phyloP scores from a whole-genome alignment of 2,113 vertebrate genomes.

The Rafetus swinhoei region DNA sequence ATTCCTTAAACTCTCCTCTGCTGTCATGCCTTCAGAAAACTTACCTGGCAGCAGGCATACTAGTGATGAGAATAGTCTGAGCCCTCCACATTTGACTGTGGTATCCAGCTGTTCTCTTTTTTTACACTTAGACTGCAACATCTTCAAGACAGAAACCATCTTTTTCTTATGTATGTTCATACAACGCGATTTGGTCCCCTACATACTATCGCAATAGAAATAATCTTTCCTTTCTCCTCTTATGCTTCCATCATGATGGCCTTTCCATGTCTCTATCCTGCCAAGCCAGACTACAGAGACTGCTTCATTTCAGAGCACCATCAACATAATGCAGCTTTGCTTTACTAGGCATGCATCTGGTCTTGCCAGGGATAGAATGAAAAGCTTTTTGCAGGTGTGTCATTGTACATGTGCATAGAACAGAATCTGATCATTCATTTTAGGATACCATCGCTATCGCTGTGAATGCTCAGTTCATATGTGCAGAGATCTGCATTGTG shows the following conservation, averaged over 20 bases:
- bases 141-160: neutral
- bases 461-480: neutral
- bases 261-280: neutral
- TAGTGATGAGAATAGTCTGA: rapidly evolving
- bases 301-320: neutral
- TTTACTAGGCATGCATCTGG: rapidly evolving
- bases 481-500: slow-evolving; percentile 36
- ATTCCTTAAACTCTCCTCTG: neutral
- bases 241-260: rapidly evolving
- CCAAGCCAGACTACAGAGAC: rapidly evolving
- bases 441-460: neutral
- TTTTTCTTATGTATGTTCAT: neutral
- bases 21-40: rapidly evolving
- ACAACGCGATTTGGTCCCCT: neutral
- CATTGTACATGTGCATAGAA: neutral
- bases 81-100: neutral
- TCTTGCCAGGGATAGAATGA: neutral
- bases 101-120: neutral
- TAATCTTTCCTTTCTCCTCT: neutral
- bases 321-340: neutral
- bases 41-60: rapidly evolving
- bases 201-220: neutral
- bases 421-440: neutral
- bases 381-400: rapidly evolving
- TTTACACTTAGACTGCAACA: neutral